Evolutionary conservation across 2,113 vertebrate species (phyloP), one percentile per base, ranked within the genome.

Genomic region (Labeo rohita): DNA sequence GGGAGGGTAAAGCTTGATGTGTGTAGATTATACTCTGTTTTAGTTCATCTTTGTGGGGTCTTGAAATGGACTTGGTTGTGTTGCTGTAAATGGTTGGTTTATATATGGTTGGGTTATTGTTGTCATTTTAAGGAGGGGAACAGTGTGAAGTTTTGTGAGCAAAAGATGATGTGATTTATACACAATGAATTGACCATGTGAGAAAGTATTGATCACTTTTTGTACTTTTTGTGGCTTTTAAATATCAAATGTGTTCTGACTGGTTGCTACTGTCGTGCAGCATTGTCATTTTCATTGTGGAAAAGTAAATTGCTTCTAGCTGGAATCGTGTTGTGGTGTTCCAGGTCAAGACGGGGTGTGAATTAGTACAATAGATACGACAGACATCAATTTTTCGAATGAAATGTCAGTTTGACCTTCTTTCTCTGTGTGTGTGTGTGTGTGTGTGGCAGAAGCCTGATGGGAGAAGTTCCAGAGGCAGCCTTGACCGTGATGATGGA

Each of bases 401-500:
- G n/a, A 61, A 4, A 34, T 61, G 36, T n/a, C 50, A 45, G 39
- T 45, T 73, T 75, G 65, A 28, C 49, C 23, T 18, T 83, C n/a
- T 78, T 16, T 47, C 11, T 39, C 65, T 56, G 4, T 56, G 16
- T 56, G 54, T 56, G 54, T 56, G 6, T 66, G 6, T 86, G 45
- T 87, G 15, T 85, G 72, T 50, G 18, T 80, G 36, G 10, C 66
- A 99, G 98, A 99, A 99, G 92, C 98, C 98, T 0, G 98, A 99
- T 1, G 96, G 96, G 75, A 96, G 98, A 93, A 97, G 96, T 88
- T 98, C 98, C 63, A 95, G 97, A 87, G 95, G 97, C 90, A 99
- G 97, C 93, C 93, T 97, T 7, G 97, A 99, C 89, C 95, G 97
- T 50, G 98, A 98, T 74, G 97, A 99, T 7, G 94, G 96, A 61